Evolutionary conservation across 2,113 vertebrate genomes (phyloP), one percentile per base, ranked within the genome.

Genomic region (Ivindomyrus marchei): DNA sequence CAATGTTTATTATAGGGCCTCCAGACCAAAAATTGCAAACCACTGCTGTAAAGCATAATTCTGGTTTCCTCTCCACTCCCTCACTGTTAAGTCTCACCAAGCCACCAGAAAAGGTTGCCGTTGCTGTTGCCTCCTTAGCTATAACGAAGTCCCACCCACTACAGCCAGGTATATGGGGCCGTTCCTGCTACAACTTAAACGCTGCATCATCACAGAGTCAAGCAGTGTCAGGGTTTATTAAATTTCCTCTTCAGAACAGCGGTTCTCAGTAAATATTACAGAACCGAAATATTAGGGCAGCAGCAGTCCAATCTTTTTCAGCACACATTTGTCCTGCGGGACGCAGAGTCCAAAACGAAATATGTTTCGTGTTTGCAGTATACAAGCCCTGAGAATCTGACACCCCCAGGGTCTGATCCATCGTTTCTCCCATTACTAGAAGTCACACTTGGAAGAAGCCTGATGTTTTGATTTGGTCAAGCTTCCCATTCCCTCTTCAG

Each of bases 181-280:
- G 11, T 77, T 31, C 31, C 70, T 7, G 10, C 13, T 39, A 39
- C 3, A 5, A 17, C 27, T 1, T 80, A 80, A 36, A 80, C 0
- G 74, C 36, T 19, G 74, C 36, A n/a, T 80, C 74, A 19, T 80
- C 74, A 39, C 31, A 19, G 74, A 36, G 74, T 80, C 74, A 42
- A 80, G 13, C 31, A 6, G 36, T 19, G 74, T 80, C 4, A 39
- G 13, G 13, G 74, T 80, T 80, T 80, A 80, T 80, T 80, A 42
- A 19, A 80, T 80, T 80, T 80, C 62, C 27, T 13, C 62, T 70
- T 70, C 62, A 31, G 62, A 31, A 70, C 62, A 70, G n/a, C n/a
- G 62, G 62, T 31, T 70, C 62, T 70, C 74, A 42, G 74, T 80
- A 80, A 80, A 80, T 80, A 80, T 80, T 80, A 80, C 74, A 80